A percentile compares a stretch with the other conserved stretches of the same genome.
Evolutionary conservation across 2,888 invertebrate genomes (phyloP).

Genomic region (Melipona bicolor): DNA sequence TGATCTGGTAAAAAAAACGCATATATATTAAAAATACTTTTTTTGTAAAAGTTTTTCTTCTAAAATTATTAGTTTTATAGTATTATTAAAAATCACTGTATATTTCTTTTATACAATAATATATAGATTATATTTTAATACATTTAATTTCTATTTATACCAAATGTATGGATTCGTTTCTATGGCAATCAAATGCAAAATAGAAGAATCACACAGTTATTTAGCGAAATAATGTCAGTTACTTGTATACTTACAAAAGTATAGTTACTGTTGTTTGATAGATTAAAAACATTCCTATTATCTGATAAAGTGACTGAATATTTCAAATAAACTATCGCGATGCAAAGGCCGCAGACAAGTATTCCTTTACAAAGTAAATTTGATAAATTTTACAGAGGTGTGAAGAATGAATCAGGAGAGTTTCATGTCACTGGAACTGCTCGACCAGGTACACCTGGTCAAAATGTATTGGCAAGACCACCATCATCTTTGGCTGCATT

Average conservation of each 20-base stretch:
- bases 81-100: neutral
- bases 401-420: constrained; percentile 71
- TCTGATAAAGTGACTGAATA: neutral
- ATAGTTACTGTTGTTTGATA: neutral
- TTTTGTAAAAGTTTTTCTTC: neutral
- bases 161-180: neutral
- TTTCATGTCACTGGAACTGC: constrained; percentile 56
- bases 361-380: constrained; percentile 69
- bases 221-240: neutral
- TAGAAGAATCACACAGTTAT: neutral
- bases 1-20: neutral
- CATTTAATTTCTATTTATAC: neutral
- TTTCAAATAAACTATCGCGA: constrained; percentile 37
- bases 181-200: constrained; percentile 9
- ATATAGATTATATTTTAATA: neutral
- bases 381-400: constrained; percentile 78
- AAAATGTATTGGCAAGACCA: constrained; percentile 74
- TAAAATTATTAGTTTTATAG: neutral
- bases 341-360: constrained; percentile 71
- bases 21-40: neutral
- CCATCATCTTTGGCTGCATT: constrained; percentile 74
- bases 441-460: constrained; percentile 73
- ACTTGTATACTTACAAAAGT: neutral
- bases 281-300: neutral
- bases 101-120: neutral